Conservation (phyloP, 2,888 invertebrate species). For the Scaptomyza tumidula region DNA sequence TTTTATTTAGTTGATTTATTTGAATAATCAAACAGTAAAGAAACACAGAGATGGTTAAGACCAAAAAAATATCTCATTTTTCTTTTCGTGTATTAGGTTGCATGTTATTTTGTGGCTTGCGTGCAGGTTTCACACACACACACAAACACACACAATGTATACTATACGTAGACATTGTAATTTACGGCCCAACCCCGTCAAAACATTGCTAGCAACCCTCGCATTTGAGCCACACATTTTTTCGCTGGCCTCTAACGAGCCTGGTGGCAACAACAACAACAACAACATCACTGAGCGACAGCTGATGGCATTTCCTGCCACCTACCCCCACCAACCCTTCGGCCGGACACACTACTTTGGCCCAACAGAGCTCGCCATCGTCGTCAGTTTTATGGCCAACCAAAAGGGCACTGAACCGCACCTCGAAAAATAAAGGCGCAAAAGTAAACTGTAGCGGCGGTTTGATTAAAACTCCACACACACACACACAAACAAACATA, state of each 20-base stretch:
- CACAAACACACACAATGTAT: constrained; percentile 4
- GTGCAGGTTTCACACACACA: constrained; percentile 47
- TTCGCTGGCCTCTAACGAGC: constrained; percentile 52
- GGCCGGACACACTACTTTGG: constrained; percentile 16
- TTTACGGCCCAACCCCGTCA: constrained; percentile 55
- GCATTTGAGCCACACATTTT: constrained; percentile 36
- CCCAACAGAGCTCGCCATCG: constrained; percentile 38
- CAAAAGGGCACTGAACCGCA: constrained; percentile 80
- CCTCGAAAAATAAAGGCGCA: constrained; percentile 74
- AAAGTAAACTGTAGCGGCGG: constrained; percentile 71
- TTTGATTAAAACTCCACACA: constrained; percentile 72
- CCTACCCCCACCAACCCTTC: neutral
- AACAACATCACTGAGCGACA: constrained; percentile 45
- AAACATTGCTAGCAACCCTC: constrained; percentile 62
- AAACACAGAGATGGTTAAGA: too few species aligned
- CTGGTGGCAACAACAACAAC: constrained; percentile 22
- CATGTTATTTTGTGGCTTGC: constrained; percentile 72
- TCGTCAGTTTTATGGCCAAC: constrained; percentile 71
- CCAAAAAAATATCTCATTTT: neutral
- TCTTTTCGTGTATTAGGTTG: constrained; percentile 55
- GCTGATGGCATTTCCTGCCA: constrained; percentile 71
- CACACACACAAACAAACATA: constrained; percentile 28
- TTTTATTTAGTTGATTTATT: too few species aligned
- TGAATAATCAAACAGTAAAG: too few species aligned
- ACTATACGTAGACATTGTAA: constrained; percentile 53